Evolutionary conservation across 2,797 vertebrate genomes (phyloP), one percentile per base, ranked within the genome.

Genomic region (Cynodonichthys magdalenae): DNA sequence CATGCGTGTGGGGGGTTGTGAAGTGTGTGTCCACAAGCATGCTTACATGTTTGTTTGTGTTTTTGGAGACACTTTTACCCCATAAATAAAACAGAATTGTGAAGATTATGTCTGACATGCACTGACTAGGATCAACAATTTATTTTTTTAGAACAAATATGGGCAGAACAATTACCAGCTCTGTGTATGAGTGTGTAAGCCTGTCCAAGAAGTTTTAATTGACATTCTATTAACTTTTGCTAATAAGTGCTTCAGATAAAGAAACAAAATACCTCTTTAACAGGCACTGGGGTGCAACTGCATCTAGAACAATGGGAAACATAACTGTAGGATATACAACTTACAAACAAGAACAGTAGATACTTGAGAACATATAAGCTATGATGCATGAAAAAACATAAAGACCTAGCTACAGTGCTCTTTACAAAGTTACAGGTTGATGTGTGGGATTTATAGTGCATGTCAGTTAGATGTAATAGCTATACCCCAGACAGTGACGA

Each of bases 161-260:
- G 19, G 24, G 59, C 20, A n/a, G 59, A 63, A 66, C 61, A 47
- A 68, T 50, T 36, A 50, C 41, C 47, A 14, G 34, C 63, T 28
- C 62, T 53, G 24, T 48, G 44, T 18, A 27, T 53, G 55, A 47
- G 53, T 76, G 44, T 62, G 15, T 48, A 51, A 47, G 7, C 53
- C 36, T 66, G 15, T 52, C 51, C 53, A 53, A n/a, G 73, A 78
- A 80, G 78, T 53, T 79, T 70, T 59, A 66, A 82, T 79, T 83
- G 81, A 55, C 64, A 76, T 83, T 75, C 52, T 71, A 51, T 75
- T 72, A 63, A 66, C 54, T 78, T 76, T 74, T 50, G 31, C 59
- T 71, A 54, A 45, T 59, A 44, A 69, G 18, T 59, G 63, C 62
- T 74, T 63, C n/a, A 65, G 62, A 71, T 48, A 54, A 27, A 70